These are phyloP conservation scores for Magallana gigas DNA, from an alignment of 1,140 invertebrate genomes.

Conservation along the genomic window DNA sequence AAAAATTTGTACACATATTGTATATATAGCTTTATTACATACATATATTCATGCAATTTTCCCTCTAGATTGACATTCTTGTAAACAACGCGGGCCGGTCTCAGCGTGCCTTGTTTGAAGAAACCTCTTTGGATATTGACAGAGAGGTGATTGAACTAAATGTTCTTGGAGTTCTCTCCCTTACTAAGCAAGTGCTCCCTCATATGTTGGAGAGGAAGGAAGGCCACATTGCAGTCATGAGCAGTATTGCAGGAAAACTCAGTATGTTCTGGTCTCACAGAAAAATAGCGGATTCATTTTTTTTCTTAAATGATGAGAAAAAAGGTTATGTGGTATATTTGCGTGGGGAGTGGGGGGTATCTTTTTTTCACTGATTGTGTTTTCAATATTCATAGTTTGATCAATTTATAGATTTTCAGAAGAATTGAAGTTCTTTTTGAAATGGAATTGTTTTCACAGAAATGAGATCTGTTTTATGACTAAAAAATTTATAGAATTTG, in stretches of 20 bases:
- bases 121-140: constrained; percentile 88
- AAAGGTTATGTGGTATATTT: background rate
- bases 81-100: constrained; percentile 83
- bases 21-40: too few species aligned
- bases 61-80: constrained; percentile 76
- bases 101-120: constrained; percentile 88
- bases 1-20: too few species aligned
- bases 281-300: too few species aligned
- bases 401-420: too few species aligned
- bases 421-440: too few species aligned
- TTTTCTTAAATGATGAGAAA: too few species aligned
- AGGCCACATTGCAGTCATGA: constrained; percentile 79
- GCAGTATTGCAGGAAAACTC: constrained; percentile 82
- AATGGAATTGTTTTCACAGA: too few species aligned
- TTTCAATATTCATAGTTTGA: too few species aligned
- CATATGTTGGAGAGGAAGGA: constrained; percentile 75
- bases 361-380: too few species aligned
- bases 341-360: background rate
- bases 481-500: too few species aligned
- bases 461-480: too few species aligned
- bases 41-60: too few species aligned
- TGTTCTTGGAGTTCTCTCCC: constrained; percentile 87
- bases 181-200: constrained; percentile 80
- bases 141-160: constrained; percentile 89
- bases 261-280: constrained; percentile 75